Conservation (phyloP, 2,797 vertebrate species). For the Enteromius thamalakanensis region DNA sequence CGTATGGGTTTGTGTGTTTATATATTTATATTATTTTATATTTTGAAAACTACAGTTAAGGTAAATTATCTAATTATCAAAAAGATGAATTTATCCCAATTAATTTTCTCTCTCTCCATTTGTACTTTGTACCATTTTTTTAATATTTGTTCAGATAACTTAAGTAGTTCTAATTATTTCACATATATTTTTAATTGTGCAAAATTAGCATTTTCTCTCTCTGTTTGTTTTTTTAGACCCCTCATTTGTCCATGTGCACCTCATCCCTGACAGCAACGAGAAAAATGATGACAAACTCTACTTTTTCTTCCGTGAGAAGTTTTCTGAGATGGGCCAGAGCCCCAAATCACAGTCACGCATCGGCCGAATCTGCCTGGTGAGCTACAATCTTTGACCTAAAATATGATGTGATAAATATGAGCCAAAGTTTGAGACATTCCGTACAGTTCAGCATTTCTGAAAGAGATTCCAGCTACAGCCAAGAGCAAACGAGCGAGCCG, state of each 20-base stretch:
- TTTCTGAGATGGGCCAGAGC: constrained; percentile 88
- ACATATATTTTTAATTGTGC: not conserved
- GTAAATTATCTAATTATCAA: not conserved
- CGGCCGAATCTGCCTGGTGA: constrained; percentile 94
- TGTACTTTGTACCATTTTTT: not conserved
- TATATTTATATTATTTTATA: not conserved
- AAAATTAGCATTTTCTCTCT: not conserved
- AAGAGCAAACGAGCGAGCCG: constrained; percentile 28
- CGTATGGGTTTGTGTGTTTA: not conserved
- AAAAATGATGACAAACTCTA: constrained; percentile 97
- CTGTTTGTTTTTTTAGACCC: constrained; percentile 80
- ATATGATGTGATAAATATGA: not conserved
- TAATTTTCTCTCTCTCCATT: not conserved
- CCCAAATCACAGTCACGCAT: constrained; percentile 93
- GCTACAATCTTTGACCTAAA: constrained; percentile 54
- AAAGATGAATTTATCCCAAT: not conserved
- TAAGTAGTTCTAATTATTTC: not conserved
- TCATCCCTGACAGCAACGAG: constrained; percentile 95
- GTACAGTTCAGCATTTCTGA: not conserved
- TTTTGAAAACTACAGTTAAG: not conserved
- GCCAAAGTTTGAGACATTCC: constrained; percentile 15
- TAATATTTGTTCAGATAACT: not conserved
- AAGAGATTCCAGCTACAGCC: constrained; percentile 23
- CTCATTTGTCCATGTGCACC: constrained; percentile 90
- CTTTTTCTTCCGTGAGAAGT: constrained; percentile 98